Base-by-base conservation (phyloP, 2,113 vertebrate genomes). In the Mola mola region DNA sequence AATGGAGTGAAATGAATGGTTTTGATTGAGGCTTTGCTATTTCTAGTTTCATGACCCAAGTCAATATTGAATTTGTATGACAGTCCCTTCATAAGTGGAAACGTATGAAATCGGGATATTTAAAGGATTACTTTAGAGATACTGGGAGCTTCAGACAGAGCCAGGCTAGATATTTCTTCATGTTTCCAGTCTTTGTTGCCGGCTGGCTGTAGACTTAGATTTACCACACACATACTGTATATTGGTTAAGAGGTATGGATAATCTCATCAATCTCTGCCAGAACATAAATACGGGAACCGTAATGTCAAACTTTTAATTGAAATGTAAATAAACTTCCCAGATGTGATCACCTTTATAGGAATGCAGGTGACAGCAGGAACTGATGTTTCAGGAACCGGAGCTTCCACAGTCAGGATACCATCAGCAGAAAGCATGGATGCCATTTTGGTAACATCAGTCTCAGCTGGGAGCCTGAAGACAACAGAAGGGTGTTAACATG, bases 321-420 rank as follows among this genome's bases (percentile, higher is more conserved):
- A 40, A 34, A 40, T 38, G 12, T 34, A 16, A 49, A 24, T 3
- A 20, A 11, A 15, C 25, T 9, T 36, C 12, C 1, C 5, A 16
- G 15, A 4, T 36, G 8, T 21, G 0, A 28, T 75, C 55, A 88
- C 91, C 86, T 90, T 87, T 52, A 92, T 74, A 3, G 91, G 88
- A 29, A 92, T 88, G 49, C 67, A 22, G 17, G 83, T 22, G 46
- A 86, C 46, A 21, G 80, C 56, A n/a, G 80, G 59, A 51, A 62
- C 51, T 2, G 75, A 58, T 0, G 72, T 15, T 15, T 78, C 43
- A 1, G 84, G 67, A 60, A 92, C 81, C 2, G 85, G 81, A 25
- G 83, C 90, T 36, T 92, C 90, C 33, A 92, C 84, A 0, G 69
- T 82, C 60, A 93, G 85, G 49, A 93, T 61, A 0, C 93, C 92